These are phyloP conservation scores for Ellobius talpinus DNA, from an alignment of 2,113 vertebrate species.

Conservation along the genomic window DNA sequence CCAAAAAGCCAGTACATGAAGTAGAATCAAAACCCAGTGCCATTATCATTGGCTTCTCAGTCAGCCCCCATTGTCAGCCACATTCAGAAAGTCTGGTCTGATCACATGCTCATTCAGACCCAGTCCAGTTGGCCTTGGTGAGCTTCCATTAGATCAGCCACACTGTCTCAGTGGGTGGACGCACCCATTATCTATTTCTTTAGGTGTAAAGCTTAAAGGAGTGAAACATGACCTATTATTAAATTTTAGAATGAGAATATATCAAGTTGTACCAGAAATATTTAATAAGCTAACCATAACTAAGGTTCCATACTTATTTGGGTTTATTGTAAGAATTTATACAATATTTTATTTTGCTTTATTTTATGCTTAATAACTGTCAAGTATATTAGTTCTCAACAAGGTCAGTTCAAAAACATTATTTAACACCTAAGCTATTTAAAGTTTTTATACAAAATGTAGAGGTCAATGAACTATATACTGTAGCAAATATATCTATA, in stretches of 20 bases:
- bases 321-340: background rate
- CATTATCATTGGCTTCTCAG: too few relatives aligned
- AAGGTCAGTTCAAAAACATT: background rate
- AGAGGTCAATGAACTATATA: background rate
- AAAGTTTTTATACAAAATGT: background rate
- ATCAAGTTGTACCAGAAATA: background rate
- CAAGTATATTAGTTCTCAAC: background rate
- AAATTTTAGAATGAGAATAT: background rate
- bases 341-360: slow-evolving; percentile 20
- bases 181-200: background rate
- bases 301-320: background rate
- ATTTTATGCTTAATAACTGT: slow-evolving; percentile 32
- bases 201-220: background rate
- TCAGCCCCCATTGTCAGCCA: too few relatives aligned
- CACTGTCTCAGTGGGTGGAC: too few relatives aligned
- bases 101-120: too few relatives aligned
- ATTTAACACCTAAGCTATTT: background rate
- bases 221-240: background rate
- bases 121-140: too few relatives aligned
- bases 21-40: too few relatives aligned
- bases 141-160: too few relatives aligned
- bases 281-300: background rate
- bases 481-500: background rate
- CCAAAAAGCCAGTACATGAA: too few relatives aligned
- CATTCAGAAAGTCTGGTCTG: too few relatives aligned